Evolutionary conservation across 2,113 vertebrate species (phyloP).

Genomic region (Genyomyrus donnyi): DNA sequence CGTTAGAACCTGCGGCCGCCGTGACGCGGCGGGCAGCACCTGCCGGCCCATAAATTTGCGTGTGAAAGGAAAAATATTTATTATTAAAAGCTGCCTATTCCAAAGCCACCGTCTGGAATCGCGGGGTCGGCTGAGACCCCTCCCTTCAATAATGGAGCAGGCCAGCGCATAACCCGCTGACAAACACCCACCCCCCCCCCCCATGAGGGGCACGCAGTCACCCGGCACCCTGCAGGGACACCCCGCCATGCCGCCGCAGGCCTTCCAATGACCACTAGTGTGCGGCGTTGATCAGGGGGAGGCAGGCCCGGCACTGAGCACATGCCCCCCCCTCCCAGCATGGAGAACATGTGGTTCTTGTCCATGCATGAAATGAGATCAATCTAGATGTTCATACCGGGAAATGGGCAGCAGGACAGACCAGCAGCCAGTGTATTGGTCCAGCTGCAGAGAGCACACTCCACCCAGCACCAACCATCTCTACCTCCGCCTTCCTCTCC

Average conservation of each 20-base stretch:
- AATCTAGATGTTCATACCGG: neutral
- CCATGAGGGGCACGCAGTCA: neutral
- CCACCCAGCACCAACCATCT: constrained; percentile 62
- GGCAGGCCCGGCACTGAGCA: neutral
- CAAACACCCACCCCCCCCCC: neutral
- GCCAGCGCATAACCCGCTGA: neutral
- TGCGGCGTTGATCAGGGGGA: neutral
- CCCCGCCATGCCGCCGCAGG: neutral
- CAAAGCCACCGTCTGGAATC: constrained; percentile 5
- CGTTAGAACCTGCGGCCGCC: constrained; percentile 18
- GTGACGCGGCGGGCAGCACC: neutral
- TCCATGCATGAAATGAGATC: neutral
- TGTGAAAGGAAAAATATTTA: constrained; percentile 50
- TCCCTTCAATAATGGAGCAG: neutral
- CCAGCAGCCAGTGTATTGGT: neutral
- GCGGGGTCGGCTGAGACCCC: neutral
- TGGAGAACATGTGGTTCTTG: neutral
- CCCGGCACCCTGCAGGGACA: neutral
- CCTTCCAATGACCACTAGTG: neutral
- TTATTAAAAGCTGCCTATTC: constrained; percentile 45
- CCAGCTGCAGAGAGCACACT: neutral
- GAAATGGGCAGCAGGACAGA: neutral
- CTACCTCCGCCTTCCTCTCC: neutral
- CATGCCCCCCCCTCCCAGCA: neutral
- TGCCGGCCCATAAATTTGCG: constrained; percentile 27